Evolutionary conservation across 2,797 vertebrate species (phyloP).

Genomic region (Huso huso): DNA sequence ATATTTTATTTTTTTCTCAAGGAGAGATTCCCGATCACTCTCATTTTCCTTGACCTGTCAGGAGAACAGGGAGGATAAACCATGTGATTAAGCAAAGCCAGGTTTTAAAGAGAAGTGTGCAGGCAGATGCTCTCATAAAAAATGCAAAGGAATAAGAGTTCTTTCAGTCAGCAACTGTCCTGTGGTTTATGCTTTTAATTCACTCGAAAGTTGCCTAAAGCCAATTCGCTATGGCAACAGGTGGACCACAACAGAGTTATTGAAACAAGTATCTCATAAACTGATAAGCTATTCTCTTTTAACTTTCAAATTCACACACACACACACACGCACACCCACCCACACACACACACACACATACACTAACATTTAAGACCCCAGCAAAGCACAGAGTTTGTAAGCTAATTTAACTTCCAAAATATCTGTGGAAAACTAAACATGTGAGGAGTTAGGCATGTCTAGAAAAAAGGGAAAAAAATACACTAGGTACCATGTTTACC

Average conservation of each 20-base stretch:
- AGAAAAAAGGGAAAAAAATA: not conserved
- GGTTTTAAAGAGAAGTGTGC: constrained; percentile 55
- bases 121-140: constrained; percentile 75
- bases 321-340: not conserved
- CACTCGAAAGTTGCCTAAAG: constrained; percentile 36
- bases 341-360: not conserved
- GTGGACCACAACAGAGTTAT: constrained; percentile 41
- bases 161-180: constrained; percentile 57
- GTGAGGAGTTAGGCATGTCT: not conserved
- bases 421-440: no score
- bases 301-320: not conserved
- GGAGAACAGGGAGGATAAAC: constrained; percentile 51
- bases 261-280: constrained; percentile 30
- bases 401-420: no score
- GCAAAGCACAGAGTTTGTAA: not conserved
- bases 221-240: constrained; percentile 45
- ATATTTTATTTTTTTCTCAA: constrained; percentile 28
- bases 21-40: constrained; percentile 47
- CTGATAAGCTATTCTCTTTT: constrained; percentile 35
- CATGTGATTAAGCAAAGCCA: constrained; percentile 65
- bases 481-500: not conserved
- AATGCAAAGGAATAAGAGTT: constrained; percentile 63
- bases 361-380: not conserved
- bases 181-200: constrained; percentile 57
- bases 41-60: constrained; percentile 49